Conservation (phyloP, 2,797 vertebrate species). For the Gymnocypris eckloni region DNA sequence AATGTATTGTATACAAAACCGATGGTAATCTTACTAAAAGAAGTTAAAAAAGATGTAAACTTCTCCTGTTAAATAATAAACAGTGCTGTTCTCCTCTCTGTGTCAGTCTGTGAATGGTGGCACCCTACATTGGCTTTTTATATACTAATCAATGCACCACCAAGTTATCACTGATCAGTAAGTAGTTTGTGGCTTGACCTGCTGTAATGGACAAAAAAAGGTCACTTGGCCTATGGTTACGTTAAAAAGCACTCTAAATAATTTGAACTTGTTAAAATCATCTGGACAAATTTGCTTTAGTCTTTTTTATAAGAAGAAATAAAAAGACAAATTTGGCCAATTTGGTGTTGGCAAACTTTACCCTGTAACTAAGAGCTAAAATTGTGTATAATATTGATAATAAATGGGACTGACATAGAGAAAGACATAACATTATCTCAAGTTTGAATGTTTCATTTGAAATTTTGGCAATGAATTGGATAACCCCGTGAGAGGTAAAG, state of each 20-base stretch:
- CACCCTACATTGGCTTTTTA: slow-evolving; percentile 56
- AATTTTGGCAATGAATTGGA: slow-evolving; percentile 7
- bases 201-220: slow-evolving; percentile 1
- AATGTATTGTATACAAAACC: background rate
- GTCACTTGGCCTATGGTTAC: background rate
- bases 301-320: background rate
- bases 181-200: background rate
- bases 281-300: background rate
- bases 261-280: slow-evolving; percentile 3
- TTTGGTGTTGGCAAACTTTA: background rate
- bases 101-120: slow-evolving; percentile 21
- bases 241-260: background rate
- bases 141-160: slow-evolving; percentile 57
- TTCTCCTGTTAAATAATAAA: slow-evolving; percentile 19
- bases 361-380: background rate
- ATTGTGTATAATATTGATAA: background rate
- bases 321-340: background rate
- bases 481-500: slow-evolving; percentile 11
- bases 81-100: slow-evolving; percentile 16
- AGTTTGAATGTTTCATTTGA: slow-evolving; percentile 24
- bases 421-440: slow-evolving; percentile 10
- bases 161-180: slow-evolving; percentile 35
- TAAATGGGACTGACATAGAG: background rate
- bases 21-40: background rate
- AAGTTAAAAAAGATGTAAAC: background rate